Percentiles rank a stretch among this genome's conserved stretches.
These are phyloP conservation scores for Apis mellifera DNA, from an alignment of 1,140 invertebrate genomes.

Conservation along the genomic window DNA sequence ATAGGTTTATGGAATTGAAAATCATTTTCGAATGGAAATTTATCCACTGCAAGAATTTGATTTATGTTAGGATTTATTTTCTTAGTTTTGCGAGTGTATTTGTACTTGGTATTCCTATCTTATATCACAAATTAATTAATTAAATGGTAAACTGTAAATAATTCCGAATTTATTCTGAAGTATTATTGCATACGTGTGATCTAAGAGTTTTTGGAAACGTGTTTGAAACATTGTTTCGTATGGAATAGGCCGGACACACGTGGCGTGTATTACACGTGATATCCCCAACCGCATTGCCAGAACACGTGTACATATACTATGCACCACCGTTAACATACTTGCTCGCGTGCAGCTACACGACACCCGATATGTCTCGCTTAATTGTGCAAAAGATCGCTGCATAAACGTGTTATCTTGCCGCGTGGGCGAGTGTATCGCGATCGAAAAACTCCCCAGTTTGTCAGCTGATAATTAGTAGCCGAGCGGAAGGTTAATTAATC, in stretches of 20 bases:
- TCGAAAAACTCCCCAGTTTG: constrained; percentile 9
- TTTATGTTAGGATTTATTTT: too few relatives aligned
- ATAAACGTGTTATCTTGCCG: constrained; percentile 21
- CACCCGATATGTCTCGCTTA: constrained; percentile 30
- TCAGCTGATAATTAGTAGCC: constrained; percentile 18
- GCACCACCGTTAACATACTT: constrained; percentile 35
- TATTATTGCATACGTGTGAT: too few relatives aligned
- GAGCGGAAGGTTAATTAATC: constrained; percentile 22
- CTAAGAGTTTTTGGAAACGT: neutral
- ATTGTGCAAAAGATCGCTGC: constrained; percentile 29
- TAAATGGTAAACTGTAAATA: too few relatives aligned
- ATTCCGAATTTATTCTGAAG: too few relatives aligned
- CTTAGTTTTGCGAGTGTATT: too few relatives aligned
- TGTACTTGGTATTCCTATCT: too few relatives aligned
- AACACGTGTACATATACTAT: constrained; percentile 30
- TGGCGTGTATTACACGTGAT: constrained; percentile 49
- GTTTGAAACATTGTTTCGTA: neutral
- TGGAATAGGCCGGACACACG: constrained; percentile 1
- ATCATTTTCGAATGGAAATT: neutral
- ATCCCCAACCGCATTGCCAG: constrained; percentile 28
- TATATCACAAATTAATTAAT: too few relatives aligned
- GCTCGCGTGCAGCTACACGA: constrained; percentile 35
- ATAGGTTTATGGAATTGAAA: neutral
- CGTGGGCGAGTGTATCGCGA: neutral
- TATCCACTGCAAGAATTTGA: neutral